These are phyloP conservation scores for Hemicentrotus pulcherrimus DNA, from an alignment of 35 echinoderm and acorn worm genomes.

Conservation along the genomic window DNA sequence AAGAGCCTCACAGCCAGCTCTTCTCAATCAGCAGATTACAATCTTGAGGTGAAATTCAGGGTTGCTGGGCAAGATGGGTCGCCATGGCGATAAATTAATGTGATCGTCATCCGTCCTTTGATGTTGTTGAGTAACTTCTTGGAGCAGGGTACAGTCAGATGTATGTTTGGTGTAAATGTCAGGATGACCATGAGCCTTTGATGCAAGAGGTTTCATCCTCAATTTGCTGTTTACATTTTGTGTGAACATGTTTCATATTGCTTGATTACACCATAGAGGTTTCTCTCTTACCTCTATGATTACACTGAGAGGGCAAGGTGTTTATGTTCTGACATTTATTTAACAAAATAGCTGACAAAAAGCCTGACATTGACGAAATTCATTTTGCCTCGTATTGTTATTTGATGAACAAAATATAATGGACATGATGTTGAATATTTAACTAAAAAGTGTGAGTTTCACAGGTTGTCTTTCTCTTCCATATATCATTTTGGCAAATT, in stretches of 20 bases:
- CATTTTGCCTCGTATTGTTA: no score
- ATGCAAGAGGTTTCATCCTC: not conserved
- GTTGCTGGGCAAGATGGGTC: constrained; percentile 40
- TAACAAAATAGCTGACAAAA: not conserved
- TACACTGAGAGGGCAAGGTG: not conserved
- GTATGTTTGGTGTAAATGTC: not conserved
- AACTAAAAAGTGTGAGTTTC: no score
- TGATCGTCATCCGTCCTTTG: constrained; percentile 18
- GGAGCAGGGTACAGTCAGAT: not conserved
- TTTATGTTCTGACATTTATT: not conserved
- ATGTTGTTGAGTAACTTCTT: not conserved
- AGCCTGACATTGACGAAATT: no score
- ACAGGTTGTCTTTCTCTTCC: no score
- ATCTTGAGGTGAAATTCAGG: constrained; percentile 37
- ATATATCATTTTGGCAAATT: no score
- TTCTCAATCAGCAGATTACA: constrained; percentile 22
- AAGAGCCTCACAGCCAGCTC: not conserved
- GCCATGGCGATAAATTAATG: constrained; percentile 35
- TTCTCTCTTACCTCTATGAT: no score
- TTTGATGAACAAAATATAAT: no score
- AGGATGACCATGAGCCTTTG: not conserved
- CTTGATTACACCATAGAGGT: not conserved
- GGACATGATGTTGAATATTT: no score
- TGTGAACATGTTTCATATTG: not conserved
- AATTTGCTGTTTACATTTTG: not conserved